Evolutionary conservation across 2,888 invertebrate species (phyloP).

Genomic region (Lysandra bellargus): DNA sequence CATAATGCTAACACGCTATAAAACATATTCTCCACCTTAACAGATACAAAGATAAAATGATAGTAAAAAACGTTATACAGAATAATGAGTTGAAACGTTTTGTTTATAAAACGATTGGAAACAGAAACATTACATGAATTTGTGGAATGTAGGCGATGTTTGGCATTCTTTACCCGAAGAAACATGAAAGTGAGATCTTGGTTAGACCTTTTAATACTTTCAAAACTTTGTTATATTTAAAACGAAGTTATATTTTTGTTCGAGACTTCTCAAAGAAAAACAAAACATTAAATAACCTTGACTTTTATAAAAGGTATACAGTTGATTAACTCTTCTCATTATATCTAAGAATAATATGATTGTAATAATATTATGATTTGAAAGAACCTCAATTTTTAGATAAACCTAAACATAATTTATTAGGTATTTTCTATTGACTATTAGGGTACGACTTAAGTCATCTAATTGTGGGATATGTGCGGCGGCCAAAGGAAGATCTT

Average conservation of each 20-base stretch:
- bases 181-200: neutral
- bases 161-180: neutral
- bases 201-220: constrained; percentile 2
- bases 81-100: too few relatives aligned
- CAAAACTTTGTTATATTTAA: neutral
- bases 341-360: neutral
- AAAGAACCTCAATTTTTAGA: neutral
- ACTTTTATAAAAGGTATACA: neutral
- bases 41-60: too few relatives aligned
- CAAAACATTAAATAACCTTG: neutral
- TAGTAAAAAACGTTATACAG: too few relatives aligned
- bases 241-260: neutral
- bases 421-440: too few relatives aligned
- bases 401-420: neutral
- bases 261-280: neutral
- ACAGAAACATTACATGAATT: neutral
- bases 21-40: too few relatives aligned
- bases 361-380: neutral
- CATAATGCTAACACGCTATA: too few relatives aligned
- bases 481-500: too few relatives aligned
- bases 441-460: too few relatives aligned
- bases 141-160: neutral
- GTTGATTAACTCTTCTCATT: neutral
- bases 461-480: too few relatives aligned
- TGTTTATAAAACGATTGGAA: neutral